These are phyloP conservation scores for Forbesichthys papilliferus DNA, from an alignment of 2,113 vertebrate species.

Conservation along the genomic window DNA sequence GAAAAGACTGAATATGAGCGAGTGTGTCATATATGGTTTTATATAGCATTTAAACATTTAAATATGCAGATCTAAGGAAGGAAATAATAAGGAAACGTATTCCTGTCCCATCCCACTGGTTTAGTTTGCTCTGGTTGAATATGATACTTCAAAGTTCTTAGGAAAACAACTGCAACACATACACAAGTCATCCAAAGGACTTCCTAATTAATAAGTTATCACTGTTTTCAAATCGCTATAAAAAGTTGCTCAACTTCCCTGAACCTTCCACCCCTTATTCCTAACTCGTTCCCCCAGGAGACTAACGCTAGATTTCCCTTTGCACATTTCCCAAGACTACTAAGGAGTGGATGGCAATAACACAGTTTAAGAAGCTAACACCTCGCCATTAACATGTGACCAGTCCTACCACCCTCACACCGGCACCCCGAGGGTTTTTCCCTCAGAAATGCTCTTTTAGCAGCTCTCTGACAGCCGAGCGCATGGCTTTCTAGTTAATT, in stretches of 20 bases:
- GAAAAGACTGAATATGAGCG: too few species aligned
- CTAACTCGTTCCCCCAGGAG: slow-evolving; percentile 59
- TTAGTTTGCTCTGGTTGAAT: slow-evolving; percentile 31
- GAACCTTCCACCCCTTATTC: slow-evolving; percentile 58
- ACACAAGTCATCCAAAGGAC: slow-evolving; percentile 51
- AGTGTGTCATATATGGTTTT: too few species aligned
- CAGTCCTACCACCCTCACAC: slow-evolving; percentile 70
- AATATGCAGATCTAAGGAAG: too few species aligned
- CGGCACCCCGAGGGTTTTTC: slow-evolving; percentile 74
- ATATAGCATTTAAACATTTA: too few species aligned
- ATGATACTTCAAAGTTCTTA: slow-evolving; percentile 51
- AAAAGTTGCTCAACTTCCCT: slow-evolving; percentile 61
- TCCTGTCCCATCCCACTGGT: slow-evolving; percentile 3
- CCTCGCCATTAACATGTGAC: slow-evolving; percentile 76
- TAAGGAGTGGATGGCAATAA: slow-evolving; percentile 61
- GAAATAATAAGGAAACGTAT: too few species aligned
- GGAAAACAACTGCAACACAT: slow-evolving; percentile 19
- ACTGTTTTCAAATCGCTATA: slow-evolving; percentile 36
- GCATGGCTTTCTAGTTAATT: slow-evolving; percentile 94
- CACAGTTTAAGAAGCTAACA: slow-evolving; percentile 72
- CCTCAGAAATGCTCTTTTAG: slow-evolving; percentile 79
- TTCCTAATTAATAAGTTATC: slow-evolving; percentile 67
- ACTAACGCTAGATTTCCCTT: slow-evolving; percentile 59
- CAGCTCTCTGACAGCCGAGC: slow-evolving; percentile 80
- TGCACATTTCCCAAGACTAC: slow-evolving; percentile 57